Evolutionary conservation across 2,888 invertebrate genomes (phyloP).

Genomic region (Cryptus viduatorius): DNA sequence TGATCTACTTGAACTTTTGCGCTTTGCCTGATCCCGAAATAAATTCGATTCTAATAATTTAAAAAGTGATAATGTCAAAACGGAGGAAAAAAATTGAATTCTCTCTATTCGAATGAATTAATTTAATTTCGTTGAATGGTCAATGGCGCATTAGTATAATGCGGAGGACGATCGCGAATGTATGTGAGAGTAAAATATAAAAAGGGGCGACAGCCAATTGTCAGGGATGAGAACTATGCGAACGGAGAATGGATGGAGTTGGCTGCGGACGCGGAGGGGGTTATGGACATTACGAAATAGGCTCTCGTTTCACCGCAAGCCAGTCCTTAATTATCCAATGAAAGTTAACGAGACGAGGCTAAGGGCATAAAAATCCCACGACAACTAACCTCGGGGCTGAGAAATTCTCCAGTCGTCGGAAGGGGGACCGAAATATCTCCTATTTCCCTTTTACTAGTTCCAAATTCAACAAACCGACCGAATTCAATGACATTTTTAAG

Average conservation of each 20-base stretch:
- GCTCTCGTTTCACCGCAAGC: constrained; percentile 62
- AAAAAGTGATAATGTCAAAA: too few species aligned
- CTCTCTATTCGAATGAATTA: too few species aligned
- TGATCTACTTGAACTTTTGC: too few species aligned
- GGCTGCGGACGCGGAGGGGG: constrained; percentile 4
- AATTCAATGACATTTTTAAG: too few species aligned
- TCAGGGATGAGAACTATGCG: constrained; percentile 64
- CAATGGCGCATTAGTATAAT: not conserved
- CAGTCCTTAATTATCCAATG: constrained; percentile 68
- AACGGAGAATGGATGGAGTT: constrained; percentile 53
- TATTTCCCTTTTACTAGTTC: too few species aligned
- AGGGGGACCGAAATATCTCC: too few species aligned
- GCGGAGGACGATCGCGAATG: not conserved
- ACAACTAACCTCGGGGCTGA: constrained; percentile 41
- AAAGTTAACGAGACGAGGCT: constrained; percentile 65
- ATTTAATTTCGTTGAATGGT: too few species aligned
- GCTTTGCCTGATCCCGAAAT: too few species aligned
- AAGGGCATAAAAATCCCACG: constrained; percentile 68
- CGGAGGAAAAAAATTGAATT: too few species aligned
- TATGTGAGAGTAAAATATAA: not conserved
- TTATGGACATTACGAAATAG: not conserved
- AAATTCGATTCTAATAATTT: too few species aligned
- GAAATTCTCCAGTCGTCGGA: too few species aligned
- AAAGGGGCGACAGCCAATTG: constrained; percentile 63
- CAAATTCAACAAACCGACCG: too few species aligned